Evolutionary conservation across 2,113 vertebrate genomes (phyloP).

Genomic region (Microtus montanus): DNA sequence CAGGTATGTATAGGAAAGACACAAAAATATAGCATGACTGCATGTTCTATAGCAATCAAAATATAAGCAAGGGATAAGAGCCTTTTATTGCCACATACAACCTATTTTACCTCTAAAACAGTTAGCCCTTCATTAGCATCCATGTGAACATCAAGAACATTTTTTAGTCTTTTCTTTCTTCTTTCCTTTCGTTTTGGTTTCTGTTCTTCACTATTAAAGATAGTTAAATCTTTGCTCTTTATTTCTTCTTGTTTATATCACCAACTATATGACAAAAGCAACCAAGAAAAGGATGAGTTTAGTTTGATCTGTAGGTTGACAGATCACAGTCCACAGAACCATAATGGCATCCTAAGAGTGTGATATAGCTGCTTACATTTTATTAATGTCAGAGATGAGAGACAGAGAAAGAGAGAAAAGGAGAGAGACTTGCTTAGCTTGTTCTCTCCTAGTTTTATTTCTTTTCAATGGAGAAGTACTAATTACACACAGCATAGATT

Average conservation of each 20-base stretch:
- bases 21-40: neutral
- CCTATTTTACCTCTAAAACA: neutral
- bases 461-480: neutral
- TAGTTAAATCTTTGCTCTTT: neutral
- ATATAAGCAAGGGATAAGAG: neutral
- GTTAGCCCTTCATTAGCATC: neutral
- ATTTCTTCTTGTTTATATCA: neutral
- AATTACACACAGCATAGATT: no score
- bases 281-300: neutral
- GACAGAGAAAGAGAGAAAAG: neutral
- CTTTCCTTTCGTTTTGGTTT: neutral
- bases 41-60: neutral
- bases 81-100: neutral
- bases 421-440: neutral
- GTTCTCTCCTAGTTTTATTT: neutral
- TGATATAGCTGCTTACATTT: no score
- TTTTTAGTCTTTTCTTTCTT: neutral
- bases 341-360: neutral
- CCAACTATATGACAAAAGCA: neutral
- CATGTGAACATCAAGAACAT: neutral
- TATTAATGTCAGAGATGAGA: no score
- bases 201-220: neutral
- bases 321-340: no score
- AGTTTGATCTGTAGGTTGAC: neutral
- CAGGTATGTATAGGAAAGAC: neutral